Evolutionary conservation across 2,113 vertebrate species (phyloP).

Genomic region (Lathamus discolor): DNA sequence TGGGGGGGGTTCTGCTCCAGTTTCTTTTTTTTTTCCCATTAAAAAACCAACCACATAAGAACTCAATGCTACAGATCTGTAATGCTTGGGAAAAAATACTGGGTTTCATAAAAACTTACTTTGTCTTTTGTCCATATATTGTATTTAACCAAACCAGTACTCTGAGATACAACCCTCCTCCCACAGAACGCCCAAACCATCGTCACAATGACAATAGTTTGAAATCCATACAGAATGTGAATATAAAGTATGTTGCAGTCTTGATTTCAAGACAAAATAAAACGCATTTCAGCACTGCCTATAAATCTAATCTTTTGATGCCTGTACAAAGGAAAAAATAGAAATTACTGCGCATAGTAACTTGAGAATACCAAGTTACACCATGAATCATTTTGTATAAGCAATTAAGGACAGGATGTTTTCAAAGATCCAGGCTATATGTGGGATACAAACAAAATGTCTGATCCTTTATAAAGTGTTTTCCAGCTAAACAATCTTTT

Average conservation of each 20-base stretch:
- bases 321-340: background rate
- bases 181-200: background rate
- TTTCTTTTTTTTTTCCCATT: background rate
- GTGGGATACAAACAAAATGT: conserved; percentile 37
- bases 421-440: conserved; percentile 28
- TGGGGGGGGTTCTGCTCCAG: background rate
- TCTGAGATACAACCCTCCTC: background rate
- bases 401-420: conserved; percentile 33
- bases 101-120: background rate
- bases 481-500: conserved; percentile 25
- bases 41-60: background rate
- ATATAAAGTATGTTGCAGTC: background rate
- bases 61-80: background rate
- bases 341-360: background rate
- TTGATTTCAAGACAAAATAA: conserved; percentile 16
- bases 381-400: conserved; percentile 32
- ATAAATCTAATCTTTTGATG: background rate
- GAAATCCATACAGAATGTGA: conserved; percentile 14
- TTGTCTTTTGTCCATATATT: background rate
- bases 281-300: background rate
- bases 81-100: background rate
- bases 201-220: background rate
- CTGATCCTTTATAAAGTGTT: conserved; percentile 37
- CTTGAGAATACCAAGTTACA: conserved; percentile 6
- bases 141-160: conserved; percentile 6